These are phyloP conservation scores for Fregetta grallaria DNA, from an alignment of 2,113 vertebrate species.

Conservation along the genomic window DNA sequence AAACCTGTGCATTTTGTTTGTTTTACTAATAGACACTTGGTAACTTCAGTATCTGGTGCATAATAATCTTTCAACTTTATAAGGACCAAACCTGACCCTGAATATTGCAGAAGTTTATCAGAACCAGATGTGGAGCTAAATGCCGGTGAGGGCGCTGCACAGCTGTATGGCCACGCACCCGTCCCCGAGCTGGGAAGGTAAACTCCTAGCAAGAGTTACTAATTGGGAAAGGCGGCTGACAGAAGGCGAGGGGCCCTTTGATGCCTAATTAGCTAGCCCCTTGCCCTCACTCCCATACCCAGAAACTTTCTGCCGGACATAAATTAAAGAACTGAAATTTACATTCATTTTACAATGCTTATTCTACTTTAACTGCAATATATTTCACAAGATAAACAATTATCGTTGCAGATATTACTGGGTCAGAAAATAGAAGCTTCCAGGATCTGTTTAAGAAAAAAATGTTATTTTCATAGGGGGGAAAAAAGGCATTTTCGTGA, in stretches of 20 bases:
- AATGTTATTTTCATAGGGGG: neutral
- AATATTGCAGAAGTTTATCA: neutral
- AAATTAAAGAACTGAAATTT: neutral
- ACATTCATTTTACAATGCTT: neutral
- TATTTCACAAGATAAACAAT: neutral
- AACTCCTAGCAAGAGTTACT: neutral
- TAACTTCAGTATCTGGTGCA: neutral
- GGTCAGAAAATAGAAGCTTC: neutral
- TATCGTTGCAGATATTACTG: neutral
- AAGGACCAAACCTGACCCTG: neutral
- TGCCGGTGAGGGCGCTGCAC: neutral
- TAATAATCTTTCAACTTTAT: neutral
- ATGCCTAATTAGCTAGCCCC: neutral
- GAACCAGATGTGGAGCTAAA: neutral
- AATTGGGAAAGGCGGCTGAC: neutral
- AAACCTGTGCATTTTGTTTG: neutral
- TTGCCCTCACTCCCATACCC: neutral
- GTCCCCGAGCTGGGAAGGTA: neutral
- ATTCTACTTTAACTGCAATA: neutral
- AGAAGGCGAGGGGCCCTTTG: neutral
- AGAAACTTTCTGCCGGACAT: neutral
- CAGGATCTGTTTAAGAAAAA: neutral
- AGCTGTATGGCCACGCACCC: accelerated
- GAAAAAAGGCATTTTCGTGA: neutral
- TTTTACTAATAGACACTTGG: neutral